Conservation (phyloP, 2,888 invertebrate genomes). For the Nowickia ferox region DNA sequence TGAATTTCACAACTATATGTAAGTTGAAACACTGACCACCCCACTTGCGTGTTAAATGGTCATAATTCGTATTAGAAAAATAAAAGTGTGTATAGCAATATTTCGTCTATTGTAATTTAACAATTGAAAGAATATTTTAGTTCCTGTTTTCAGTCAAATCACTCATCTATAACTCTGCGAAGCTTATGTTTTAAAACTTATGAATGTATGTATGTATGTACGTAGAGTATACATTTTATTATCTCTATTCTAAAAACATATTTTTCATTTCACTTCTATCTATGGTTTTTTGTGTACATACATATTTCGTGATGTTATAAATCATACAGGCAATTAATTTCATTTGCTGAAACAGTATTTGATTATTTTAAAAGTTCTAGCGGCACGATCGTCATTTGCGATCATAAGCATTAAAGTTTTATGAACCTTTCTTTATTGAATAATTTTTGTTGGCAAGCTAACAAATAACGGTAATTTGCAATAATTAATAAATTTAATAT, state of each 20-base stretch:
- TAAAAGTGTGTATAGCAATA: constrained; percentile 33
- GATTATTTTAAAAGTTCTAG: constrained; percentile 1
- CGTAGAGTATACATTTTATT: no score
- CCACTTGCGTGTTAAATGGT: constrained; percentile 64
- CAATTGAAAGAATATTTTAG: constrained; percentile 62
- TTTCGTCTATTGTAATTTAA: constrained; percentile 31
- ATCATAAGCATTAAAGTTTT: constrained; percentile 54
- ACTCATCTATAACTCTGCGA: constrained; percentile 58
- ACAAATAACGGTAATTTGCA: constrained; percentile 47
- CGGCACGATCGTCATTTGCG: constrained; percentile 27
- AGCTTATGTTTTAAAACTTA: not conserved
- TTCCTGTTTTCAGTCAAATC: constrained; percentile 68
- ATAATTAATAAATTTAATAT: constrained; percentile 54
- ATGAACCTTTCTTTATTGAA: constrained; percentile 55
- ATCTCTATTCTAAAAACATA: constrained; percentile 31
- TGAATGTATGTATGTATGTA: no score
- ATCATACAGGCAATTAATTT: constrained; percentile 43
- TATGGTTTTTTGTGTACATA: not conserved
- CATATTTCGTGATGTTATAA: constrained; percentile 36
- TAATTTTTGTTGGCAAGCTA: constrained; percentile 18
- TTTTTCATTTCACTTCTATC: constrained; percentile 48
- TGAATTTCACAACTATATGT: not conserved
- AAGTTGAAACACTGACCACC: constrained; percentile 36
- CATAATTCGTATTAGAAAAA: constrained; percentile 35
- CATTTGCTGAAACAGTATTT: constrained; percentile 3